Base-by-base conservation (phyloP, 2,888 invertebrate species). In the Scaptomyza flava region DNA sequence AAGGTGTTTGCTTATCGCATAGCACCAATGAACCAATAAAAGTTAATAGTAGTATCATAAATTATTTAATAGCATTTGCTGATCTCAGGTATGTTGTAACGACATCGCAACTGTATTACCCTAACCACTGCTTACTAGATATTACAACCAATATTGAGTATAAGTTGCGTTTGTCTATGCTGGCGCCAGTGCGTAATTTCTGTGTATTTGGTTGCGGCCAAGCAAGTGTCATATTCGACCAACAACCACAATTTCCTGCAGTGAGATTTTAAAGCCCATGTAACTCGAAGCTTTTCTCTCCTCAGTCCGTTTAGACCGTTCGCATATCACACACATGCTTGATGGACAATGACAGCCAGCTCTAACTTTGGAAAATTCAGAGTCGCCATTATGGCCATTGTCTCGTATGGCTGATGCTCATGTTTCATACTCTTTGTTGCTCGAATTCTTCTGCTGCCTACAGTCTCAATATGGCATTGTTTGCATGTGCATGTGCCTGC, bases 261-360 rank as follows among this genome's bases (percentile, higher is more conserved):
- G 46, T 71, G 64, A 61, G 69, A 79, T 50, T 81, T 86, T 82
- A 79, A 86, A 81, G 77, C 68, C 83, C 69, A 23, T 80, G 84
- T 80, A 84, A 84, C 74, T 52, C 64, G 82, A 84, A 68, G 78
- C 46, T 12, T 20, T 52, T 31, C 34, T 23, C 23, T 4, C 3
- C 23, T 23, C 4, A 23, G 23, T 4, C 2, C 23, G 23, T 23
- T 27, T 6, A 27, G 27, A 27, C 27, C 30, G 45, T 27, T 11
- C 45, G 42, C 45, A 31, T 61, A 50, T 33, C 33, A 27, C 20
- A 17, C 33, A 30, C 48, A 36, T 48, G n/a, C 48, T 27, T 27
- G 36, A 11, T 34, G 41, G 41, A 11, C 42, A 45, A 46, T 45
- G 48, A 31, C 34, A 60, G 36, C 58, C 60, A 53, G 14, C 67